Percentiles rank a stretch among this genome's conserved stretches.
Conservation (phyloP, 2,797 vertebrate species). For the Chelidonichthys spinosus region DNA sequence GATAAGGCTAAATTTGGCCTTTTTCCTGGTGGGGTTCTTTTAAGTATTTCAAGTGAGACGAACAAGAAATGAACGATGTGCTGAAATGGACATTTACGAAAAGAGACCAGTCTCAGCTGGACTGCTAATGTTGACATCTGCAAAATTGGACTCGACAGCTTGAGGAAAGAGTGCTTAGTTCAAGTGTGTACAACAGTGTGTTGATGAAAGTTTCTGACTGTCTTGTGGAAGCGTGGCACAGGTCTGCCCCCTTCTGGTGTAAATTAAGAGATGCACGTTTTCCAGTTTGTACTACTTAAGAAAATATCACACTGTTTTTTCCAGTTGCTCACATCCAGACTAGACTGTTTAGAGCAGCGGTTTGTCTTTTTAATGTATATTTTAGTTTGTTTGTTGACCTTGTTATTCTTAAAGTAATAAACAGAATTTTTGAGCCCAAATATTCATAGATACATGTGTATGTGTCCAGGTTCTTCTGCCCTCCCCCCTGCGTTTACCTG, state of each 20-base stretch:
- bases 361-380: no score
- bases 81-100: conserved; percentile 22
- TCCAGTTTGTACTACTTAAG: not conserved
- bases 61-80: conserved; percentile 4
- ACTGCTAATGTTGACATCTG: conserved; percentile 47
- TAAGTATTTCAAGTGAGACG: not conserved
- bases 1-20: not conserved
- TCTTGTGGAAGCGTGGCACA: conserved; percentile 3
- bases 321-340: no score
- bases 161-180: conserved; percentile 25
- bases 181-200: not conserved
- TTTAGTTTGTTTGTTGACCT: no score
- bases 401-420: no score
- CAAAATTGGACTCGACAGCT: conserved; percentile 30
- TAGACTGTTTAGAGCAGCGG: no score
- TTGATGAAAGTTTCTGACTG: not conserved
- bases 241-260: conserved; percentile 76
- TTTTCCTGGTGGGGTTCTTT: not conserved
- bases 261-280: conserved; percentile 8
- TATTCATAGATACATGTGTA: not conserved
- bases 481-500: conserved; percentile 97
- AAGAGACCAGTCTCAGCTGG: conserved; percentile 28
- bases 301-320: not conserved
- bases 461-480: conserved; percentile 94
- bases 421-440: not conserved